Base-by-base conservation (phyloP, 2,888 invertebrate genomes). In the Rugalucina vietnamica region DNA sequence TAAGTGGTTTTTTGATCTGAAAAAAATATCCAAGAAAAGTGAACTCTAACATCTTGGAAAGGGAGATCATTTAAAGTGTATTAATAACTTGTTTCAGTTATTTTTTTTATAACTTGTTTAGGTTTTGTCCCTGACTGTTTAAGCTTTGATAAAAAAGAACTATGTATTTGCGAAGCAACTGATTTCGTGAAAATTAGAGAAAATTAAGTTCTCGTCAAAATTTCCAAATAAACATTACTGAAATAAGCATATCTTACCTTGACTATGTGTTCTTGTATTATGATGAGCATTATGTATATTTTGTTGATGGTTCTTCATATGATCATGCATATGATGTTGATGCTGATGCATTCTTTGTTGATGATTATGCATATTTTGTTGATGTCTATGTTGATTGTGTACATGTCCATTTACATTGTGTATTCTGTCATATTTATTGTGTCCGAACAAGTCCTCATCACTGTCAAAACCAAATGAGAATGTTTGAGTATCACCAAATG, bases 401-500 rank as follows among this genome's bases (percentile, higher is more conserved):
- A 65, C 77, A 79, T 87, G 81, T 75, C 79, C 81, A 70, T 73
- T 72, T 29, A 76, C 80, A 60, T 89, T 89, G 74, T 88, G 87
- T 10, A 76, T 84, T n/a, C 72, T 50, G 57, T 89, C 89, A 81
- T 90, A 88, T 32, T 89, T 86, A 78, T 84, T 85, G 79, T 90
- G 89, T 54, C 82, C 80, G 80, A 85, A 84, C 43, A 86, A 77
- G 29, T 10, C 12, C 5, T 88, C 89, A 49, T 87, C 83, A 73
- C 74, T 84, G 18, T 86, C 89, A 54, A 84, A 85, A 39, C 79
- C 82, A 81, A 88, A 88, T 71, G 93, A 94, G 88, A 95, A 95
- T 82, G 93, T 93, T 1, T 81, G 78, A 24, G 92, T 91, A 54
- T 88, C 87, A 79, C 93, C 93, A 29, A 94, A 87, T 65, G 93